Evolutionary conservation across 1,140 invertebrate species (phyloP).

Genomic region (Ceratina japonica): DNA sequence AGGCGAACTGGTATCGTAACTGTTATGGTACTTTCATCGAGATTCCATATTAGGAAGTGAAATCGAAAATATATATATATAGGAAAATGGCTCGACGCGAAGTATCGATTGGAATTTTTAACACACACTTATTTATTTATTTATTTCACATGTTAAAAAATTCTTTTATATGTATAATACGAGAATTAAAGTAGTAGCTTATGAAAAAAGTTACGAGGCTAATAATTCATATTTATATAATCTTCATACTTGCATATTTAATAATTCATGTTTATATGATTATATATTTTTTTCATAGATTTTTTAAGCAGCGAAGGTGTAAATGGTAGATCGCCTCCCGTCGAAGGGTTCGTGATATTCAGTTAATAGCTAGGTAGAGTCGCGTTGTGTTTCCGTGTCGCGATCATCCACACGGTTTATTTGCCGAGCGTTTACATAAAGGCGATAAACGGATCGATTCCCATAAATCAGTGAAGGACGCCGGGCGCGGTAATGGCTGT

Average conservation of each 20-base stretch:
- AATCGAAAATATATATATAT: too few relatives aligned
- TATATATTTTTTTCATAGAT: too few relatives aligned
- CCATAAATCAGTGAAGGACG: constrained; percentile 25
- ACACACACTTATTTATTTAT: too few relatives aligned
- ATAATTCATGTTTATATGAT: too few relatives aligned
- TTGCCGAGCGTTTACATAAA: constrained; percentile 35
- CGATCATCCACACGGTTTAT: constrained; percentile 17
- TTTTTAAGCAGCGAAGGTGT: too few relatives aligned
- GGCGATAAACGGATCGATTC: constrained; percentile 34
- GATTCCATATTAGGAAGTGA: background rate
- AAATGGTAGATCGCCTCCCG: background rate
- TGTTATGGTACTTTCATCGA: background rate
- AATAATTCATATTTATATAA: too few relatives aligned
- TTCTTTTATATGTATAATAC: too few relatives aligned
- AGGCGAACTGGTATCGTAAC: background rate
- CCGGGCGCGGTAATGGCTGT: background rate
- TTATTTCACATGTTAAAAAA: too few relatives aligned
- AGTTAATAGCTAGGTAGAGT: background rate
- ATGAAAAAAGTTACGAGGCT: too few relatives aligned
- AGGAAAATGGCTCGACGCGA: background rate
- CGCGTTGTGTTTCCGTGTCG: constrained; percentile 10
- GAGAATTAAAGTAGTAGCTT: too few relatives aligned
- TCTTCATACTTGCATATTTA: too few relatives aligned
- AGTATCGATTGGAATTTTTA: too few relatives aligned
- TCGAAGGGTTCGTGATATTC: background rate